Evolutionary conservation across 2,113 vertebrate species (phyloP), one percentile per base, ranked within the genome.

Genomic region (Pseudolaguvia tuberculata): DNA sequence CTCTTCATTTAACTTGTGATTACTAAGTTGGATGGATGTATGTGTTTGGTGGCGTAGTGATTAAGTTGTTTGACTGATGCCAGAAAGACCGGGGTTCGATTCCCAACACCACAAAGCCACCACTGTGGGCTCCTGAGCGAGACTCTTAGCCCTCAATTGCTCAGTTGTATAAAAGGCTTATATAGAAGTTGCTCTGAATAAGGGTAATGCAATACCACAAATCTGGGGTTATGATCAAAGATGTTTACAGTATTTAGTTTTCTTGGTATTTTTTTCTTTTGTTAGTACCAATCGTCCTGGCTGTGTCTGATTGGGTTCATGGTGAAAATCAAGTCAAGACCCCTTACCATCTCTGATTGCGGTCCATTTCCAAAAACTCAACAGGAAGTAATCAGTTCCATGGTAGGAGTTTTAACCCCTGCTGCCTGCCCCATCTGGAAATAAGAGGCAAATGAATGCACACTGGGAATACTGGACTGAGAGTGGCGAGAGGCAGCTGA

Each of bases 361-460:
- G 45, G 47, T 48, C 66, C 65, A 29, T 70, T 79, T n/a, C 65
- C 82, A 75, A 78, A 77, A 84, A 73, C 61, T 67, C 79, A 18
- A 75, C 80, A 77, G 83, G 82, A 86, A 72, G 25, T 80, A 87
- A 89, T 90, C 86, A 85, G 78, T 75, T 75, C 81, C 82, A 69
- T 85, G 82, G 81, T 87, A 86, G 86, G 83, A 85, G 80, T 77
- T 79, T 82, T 69, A 80, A 80, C 81, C 87, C 85, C 79, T 68
- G 68, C 67, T 53, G 73, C 85, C 84, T 87, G 80, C 53, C 65
- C 57, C 68, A 75, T 73, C 70, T 86, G 50, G 53, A 69, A 89
- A 90, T 88, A 83, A 88, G 76, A 91, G 90, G 89, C 86, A 88
- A 89, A 91, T 89, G 70, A 85, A 82, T 77, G 77, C 69, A 79